Conservation (phyloP, 1,140 invertebrate species). For the Formica selysi region DNA sequence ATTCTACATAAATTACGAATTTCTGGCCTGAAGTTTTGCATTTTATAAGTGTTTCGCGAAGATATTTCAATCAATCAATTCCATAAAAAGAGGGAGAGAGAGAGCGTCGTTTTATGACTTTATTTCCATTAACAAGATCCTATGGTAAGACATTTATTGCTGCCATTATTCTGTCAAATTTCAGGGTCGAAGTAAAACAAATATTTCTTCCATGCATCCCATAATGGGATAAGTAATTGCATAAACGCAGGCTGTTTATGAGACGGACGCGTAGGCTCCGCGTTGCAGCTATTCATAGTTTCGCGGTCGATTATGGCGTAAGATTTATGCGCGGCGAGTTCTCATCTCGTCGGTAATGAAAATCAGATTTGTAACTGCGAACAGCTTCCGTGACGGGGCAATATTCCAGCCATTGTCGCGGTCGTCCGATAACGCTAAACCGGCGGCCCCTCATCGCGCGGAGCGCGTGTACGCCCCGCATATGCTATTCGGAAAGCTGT, state of each 20-base stretch:
- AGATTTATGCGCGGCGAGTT: slow-evolving; percentile 48
- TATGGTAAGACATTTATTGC: neutral
- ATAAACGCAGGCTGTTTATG: slow-evolving; percentile 35
- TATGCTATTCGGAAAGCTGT: slow-evolving; percentile 38
- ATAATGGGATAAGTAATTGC: slow-evolving; percentile 41
- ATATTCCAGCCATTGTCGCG: slow-evolving; percentile 47
- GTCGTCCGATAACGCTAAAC: slow-evolving; percentile 43
- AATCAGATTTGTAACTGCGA: slow-evolving; percentile 50
- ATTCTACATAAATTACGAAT: neutral
- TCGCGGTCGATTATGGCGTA: slow-evolving; percentile 14
- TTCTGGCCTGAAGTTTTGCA: neutral
- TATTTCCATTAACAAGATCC: neutral
- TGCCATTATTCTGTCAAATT: neutral
- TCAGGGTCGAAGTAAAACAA: neutral
- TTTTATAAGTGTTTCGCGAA: neutral
- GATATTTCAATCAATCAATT: neutral
- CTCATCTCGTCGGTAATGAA: slow-evolving; percentile 54
- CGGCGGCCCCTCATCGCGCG: slow-evolving; percentile 32
- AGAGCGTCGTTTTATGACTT: neutral
- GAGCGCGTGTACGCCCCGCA: neutral
- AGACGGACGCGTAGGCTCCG: slow-evolving; percentile 8
- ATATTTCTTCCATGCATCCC: neutral
- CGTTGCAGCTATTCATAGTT: slow-evolving; percentile 21
- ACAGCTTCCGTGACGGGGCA: slow-evolving; percentile 33
- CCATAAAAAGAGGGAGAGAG: too few relatives aligned